A percentile compares a stretch with the other conserved stretches of the same genome.
Conservation (phyloP, 2,113 vertebrate genomes). For the Himantopus leucocephalus region DNA sequence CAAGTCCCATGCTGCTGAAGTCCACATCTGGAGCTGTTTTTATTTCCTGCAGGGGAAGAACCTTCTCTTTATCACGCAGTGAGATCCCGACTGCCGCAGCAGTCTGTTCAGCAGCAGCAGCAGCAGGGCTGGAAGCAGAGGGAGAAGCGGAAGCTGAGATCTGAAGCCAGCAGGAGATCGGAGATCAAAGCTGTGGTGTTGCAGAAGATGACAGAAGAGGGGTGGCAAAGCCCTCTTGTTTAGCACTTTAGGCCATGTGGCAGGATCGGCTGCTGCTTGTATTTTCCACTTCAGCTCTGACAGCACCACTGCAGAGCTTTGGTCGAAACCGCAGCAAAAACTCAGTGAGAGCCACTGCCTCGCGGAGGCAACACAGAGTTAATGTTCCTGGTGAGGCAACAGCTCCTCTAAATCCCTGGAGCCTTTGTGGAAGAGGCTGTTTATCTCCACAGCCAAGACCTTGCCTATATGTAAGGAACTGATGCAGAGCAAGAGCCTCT, state of each 20-base stretch:
- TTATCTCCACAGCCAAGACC: background rate
- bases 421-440: background rate
- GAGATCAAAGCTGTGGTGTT: background rate
- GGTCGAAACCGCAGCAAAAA: background rate
- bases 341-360: background rate
- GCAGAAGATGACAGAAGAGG: background rate
- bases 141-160: background rate
- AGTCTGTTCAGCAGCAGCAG: background rate
- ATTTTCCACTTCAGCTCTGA: background rate
- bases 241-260: background rate
- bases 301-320: background rate
- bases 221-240: background rate
- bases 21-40: background rate
- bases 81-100: background rate
- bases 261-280: background rate
- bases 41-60: background rate
- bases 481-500: background rate
- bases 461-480: background rate
- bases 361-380: accelerated
- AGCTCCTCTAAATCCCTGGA: background rate
- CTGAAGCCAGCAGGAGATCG: background rate
- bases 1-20: background rate
- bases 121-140: background rate
- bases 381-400: background rate
- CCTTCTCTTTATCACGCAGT: background rate